phyloP scores from a whole-genome alignment of 2,797 vertebrate genomes.

The Malacoctenus gilli region DNA sequence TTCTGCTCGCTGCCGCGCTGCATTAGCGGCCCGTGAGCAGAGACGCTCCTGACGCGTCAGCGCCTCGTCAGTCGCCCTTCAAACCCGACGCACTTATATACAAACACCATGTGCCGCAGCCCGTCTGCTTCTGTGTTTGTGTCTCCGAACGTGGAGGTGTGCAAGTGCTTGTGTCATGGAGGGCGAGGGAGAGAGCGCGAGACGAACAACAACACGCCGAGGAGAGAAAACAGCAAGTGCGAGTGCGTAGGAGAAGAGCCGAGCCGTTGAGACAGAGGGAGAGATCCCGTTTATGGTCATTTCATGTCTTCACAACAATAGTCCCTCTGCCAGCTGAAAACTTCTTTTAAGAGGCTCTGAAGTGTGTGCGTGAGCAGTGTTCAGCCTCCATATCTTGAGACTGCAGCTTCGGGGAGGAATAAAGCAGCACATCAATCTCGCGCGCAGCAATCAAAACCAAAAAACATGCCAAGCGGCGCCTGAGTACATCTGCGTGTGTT shows the following conservation, averaged over 20 bases:
- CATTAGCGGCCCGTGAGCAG: constrained; percentile 59
- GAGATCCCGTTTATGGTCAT: constrained; percentile 33
- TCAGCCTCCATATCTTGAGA: constrained; percentile 37
- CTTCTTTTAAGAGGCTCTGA: constrained; percentile 49
- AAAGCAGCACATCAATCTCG: constrained; percentile 64
- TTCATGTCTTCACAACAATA: constrained; percentile 16
- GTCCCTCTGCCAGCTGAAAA: constrained; percentile 41
- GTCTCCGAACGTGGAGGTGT: constrained; percentile 33
- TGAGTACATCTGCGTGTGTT: constrained; percentile 35
- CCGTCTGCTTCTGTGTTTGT: constrained; percentile 40
- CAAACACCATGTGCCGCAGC: constrained; percentile 28
- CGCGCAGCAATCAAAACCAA: constrained; percentile 42
- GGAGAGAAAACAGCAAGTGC: constrained; percentile 19
- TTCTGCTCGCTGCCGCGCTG: constrained; percentile 56
- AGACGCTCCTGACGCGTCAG: constrained; percentile 51
- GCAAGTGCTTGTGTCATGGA: constrained; percentile 10
- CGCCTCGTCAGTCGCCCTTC: constrained; percentile 47
- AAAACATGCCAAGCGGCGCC: constrained; percentile 14
- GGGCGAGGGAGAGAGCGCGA: constrained; percentile 22
- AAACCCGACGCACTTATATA: constrained; percentile 32
- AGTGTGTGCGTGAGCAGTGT: constrained; percentile 16
- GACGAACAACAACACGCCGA: constrained; percentile 41
- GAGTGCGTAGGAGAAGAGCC: constrained; percentile 35
- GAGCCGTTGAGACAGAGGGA: constrained; percentile 21
- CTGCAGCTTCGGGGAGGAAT: constrained; percentile 41